A percentile compares a stretch with the other conserved stretches of the same genome.
phyloP scores from a whole-genome alignment of 1,140 invertebrate genomes.

The Physella acuta region DNA sequence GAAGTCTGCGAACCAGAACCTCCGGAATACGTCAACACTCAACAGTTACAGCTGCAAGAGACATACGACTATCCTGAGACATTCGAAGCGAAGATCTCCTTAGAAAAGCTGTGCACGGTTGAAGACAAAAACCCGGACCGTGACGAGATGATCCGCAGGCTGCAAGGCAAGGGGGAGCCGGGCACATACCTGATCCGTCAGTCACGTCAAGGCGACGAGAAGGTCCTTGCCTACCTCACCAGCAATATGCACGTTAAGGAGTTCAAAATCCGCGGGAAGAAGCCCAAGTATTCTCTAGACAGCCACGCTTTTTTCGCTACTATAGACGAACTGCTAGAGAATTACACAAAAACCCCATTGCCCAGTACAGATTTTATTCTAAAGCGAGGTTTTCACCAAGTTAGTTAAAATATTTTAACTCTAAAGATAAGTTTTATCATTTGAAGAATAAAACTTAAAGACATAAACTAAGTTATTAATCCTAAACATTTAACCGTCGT shows the following conservation, averaged over 20 bases:
- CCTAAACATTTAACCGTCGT: too few relatives aligned
- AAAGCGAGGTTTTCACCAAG: too few relatives aligned
- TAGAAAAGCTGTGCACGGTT: conserved; percentile 3
- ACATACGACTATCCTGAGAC: not conserved
- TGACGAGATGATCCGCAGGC: not conserved
- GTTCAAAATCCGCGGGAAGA: not conserved
- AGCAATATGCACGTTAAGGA: not conserved
- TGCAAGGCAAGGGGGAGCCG: not conserved
- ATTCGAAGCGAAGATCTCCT: not conserved
- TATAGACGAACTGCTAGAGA: not conserved
- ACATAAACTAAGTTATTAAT: too few relatives aligned
- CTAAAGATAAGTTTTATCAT: too few relatives aligned
- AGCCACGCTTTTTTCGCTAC: not conserved
- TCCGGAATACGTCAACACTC: not conserved
- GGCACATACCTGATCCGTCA: conserved; percentile 5
- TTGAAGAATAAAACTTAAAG: too few relatives aligned
- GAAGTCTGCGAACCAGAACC: not conserved
- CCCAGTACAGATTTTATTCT: too few relatives aligned
- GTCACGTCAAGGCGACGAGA: conserved; percentile 3
- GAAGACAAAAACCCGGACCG: not conserved
- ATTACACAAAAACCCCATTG: too few relatives aligned
- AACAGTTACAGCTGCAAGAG: not conserved
- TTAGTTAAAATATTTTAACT: too few relatives aligned
- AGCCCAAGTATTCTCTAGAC: not conserved
- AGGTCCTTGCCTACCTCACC: not conserved